Evolutionary conservation across 2,797 vertebrate genomes (phyloP), one percentile per base, ranked within the genome.

Genomic region (Sebastolobus altivelis): DNA sequence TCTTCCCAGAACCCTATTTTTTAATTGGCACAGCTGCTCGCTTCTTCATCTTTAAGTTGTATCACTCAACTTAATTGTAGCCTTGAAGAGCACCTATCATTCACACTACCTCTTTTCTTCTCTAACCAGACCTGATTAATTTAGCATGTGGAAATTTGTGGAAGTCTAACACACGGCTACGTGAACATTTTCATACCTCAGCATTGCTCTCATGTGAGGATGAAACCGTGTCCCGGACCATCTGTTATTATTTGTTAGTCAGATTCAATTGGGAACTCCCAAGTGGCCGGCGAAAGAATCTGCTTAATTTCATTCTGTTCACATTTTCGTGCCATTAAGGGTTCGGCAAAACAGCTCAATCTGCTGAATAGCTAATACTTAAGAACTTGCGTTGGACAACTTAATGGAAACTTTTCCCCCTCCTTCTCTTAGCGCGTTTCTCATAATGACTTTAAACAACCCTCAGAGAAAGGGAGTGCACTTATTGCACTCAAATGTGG

Each of bases 181-280:
- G 65, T 66, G 66, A 77, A 72, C 7, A 69, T 81, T 80, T 65
- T 70, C 79, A 81, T 81, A 84, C 68, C 82, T 85, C 83, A 72
- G 86, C 80, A 77, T 61, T 65, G 76, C 73, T 82, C 59, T 89
- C 18, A 62, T 82, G 84, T 87, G 87, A 90, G 75, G 68, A 92
- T 63, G 79, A 75, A 80, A 49, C 81, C 60, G 9, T 43, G 69
- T 87, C 79, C 72, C 89, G 67, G 71, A 84, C 93, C 92, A 94
- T 93, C 91, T 94, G 91, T 70, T 90, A 87, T 79, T 91, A 86
- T 93, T 89, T 93, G 87, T 87, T 90, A 87, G 88, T 89, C 88
- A 87, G 82, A 93, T 93, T 89, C 86, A 89, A 83, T 83, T 82
- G 81, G 65, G 87, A 65, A 76, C 12, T 86, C 89, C 81, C 83